Evolutionary conservation across 2,888 invertebrate genomes (phyloP), one percentile per base, ranked within the genome.

Genomic region (Hypsopygia costalis): DNA sequence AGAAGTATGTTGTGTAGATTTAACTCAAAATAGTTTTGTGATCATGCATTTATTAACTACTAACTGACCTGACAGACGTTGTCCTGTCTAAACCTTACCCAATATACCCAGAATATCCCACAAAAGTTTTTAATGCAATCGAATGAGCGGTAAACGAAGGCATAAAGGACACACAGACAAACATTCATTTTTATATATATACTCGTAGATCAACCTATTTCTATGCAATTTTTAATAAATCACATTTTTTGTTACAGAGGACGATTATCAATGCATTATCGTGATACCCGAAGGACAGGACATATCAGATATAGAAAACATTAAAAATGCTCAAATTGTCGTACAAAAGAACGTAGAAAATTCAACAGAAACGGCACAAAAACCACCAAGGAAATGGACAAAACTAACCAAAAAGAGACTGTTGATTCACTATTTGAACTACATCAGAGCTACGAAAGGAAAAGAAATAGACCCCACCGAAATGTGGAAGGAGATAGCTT

Each of bases 191-290:
- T n/a, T n/a, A n/a, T n/a, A n/a, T n/a, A n/a, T n/a, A n/a, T n/a
- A n/a, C n/a, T n/a, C n/a, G n/a, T n/a, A n/a, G n/a, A n/a, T n/a
- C 16, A 16, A 16, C 16, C 4, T 16, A n/a, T 16, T 3, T 16
- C 16, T 16, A 16, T 4, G 16, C 16, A 16, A 16, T 16, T 3
- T 2, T 16, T 16, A 16, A 16, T 16, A 27, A 21, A 31, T 33
- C 25, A 21, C 6, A 22, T 34, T 31, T 32, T 32, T 10, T 16
- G 11, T 33, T 41, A 31, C 82, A 88, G 87, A 87, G 49, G 87
- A 87, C 0, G 87, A 87, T 42, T 85, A 70, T 36, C 72, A 86
- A 52, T 87, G 85, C 52, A 82, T 88, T 11, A 86, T 88, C 9
- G 83, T 88, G 0, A 60, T 87, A 40, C 81, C 83, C n/a, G 87